Percentiles rank a stretch among this genome's conserved stretches.
phyloP scores from a whole-genome alignment of 2,888 invertebrate species.

The Drosophila flavopinicola region DNA sequence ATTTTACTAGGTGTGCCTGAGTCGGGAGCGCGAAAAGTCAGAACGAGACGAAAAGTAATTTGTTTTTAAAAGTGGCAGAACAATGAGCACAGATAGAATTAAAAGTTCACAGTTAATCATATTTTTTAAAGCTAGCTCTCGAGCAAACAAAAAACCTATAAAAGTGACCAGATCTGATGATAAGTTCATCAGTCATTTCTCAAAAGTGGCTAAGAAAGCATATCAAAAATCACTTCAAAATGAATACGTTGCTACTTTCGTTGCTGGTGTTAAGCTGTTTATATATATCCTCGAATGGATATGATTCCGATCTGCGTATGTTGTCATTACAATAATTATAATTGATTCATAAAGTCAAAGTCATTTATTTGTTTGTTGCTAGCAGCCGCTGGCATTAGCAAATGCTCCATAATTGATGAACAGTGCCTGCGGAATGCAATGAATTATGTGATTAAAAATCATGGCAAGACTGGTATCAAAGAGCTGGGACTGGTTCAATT shows the following conservation, averaged over 20 bases:
- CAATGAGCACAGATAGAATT: slow-evolving; percentile 26
- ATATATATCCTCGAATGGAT: slow-evolving; percentile 13
- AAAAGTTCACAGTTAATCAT: slow-evolving; percentile 33
- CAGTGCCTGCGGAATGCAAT: slow-evolving; percentile 51
- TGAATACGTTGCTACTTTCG: slow-evolving; percentile 18
- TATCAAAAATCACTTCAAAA: slow-evolving; percentile 8
- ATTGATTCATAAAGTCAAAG: not conserved
- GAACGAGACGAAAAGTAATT: slow-evolving; percentile 43
- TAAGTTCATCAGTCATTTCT: slow-evolving; percentile 39
- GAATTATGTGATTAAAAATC: slow-evolving; percentile 54
- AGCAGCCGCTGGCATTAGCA: slow-evolving; percentile 54
- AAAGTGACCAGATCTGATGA: slow-evolving; percentile 32
- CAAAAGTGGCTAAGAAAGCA: slow-evolving; percentile 3
- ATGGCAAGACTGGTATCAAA: slow-evolving; percentile 67
- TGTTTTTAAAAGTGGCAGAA: slow-evolving; percentile 33
- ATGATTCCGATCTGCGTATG: slow-evolving; percentile 52
- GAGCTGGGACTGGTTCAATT: slow-evolving; percentile 72
- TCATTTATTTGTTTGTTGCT: not conserved
- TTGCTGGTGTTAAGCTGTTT: slow-evolving; percentile 31
- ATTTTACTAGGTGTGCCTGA: slow-evolving; percentile 6
- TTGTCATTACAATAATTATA: not conserved
- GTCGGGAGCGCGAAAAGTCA: slow-evolving; percentile 18
- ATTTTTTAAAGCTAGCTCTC: slow-evolving; percentile 27
- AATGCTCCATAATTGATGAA: slow-evolving; percentile 59
- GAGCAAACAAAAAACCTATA: slow-evolving; percentile 40